Conservation (phyloP, 2,888 invertebrate genomes). For the Ceriagrion tenellum region DNA sequence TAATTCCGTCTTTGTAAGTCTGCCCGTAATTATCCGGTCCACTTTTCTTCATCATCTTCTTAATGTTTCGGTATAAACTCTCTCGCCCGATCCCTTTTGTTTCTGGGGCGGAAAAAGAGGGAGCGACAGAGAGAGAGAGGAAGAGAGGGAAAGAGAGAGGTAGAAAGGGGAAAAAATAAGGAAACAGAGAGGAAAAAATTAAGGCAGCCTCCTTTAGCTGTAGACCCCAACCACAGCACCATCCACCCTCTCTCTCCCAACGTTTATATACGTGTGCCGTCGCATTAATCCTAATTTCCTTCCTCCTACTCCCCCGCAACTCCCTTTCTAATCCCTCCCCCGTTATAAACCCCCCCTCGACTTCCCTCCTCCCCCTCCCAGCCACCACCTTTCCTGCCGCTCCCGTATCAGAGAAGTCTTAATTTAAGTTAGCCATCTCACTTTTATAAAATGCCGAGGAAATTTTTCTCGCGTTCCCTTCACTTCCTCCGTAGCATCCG, state of each 20-base stretch:
- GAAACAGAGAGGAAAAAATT: background rate
- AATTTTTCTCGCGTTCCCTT: constrained; percentile 19
- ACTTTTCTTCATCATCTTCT: constrained; percentile 68
- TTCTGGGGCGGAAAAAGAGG: constrained; percentile 21
- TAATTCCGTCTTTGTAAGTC: constrained; percentile 64
- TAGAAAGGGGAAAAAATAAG: background rate
- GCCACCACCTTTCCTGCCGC: background rate
- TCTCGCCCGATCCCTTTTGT: constrained; percentile 64
- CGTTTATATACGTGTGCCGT: constrained; percentile 44
- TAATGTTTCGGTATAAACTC: constrained; percentile 59
- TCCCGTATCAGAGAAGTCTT: constrained; percentile 45
- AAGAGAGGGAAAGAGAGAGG: background rate
- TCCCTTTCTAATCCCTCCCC: constrained; percentile 45
- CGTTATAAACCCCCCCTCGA: background rate
- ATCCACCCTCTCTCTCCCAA: background rate
- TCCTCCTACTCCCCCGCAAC: background rate
- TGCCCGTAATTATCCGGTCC: constrained; percentile 63
- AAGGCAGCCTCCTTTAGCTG: constrained; percentile 14
- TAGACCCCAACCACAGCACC: constrained; percentile 9
- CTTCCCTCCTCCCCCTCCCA: background rate
- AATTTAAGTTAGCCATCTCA: constrained; percentile 59
- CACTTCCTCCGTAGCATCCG: constrained; percentile 1
- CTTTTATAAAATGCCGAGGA: constrained; percentile 31
- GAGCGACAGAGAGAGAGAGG: background rate
- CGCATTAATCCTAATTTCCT: constrained; percentile 65